Percentiles rank a stretch among this genome's conserved stretches.
phyloP scores from a whole-genome alignment of 2,888 invertebrate genomes.

The Spatulosminthurus flaviceps region DNA sequence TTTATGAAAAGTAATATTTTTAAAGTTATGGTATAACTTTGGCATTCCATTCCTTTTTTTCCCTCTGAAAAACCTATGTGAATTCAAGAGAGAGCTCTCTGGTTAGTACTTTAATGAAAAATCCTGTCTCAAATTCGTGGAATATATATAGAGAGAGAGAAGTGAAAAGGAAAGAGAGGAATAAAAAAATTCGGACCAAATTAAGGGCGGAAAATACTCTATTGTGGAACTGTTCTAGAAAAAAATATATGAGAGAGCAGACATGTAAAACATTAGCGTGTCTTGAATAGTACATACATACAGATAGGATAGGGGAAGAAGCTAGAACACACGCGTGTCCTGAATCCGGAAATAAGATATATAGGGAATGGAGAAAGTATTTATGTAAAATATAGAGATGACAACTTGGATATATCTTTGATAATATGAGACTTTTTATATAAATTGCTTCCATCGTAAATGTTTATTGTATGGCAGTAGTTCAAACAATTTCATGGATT shows the following conservation, averaged over 20 bases:
- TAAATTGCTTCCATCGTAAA: conserved; percentile 16
- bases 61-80: no score
- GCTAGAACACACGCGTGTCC: neutral
- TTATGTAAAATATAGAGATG: conserved; percentile 12
- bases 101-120: neutral
- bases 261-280: no score
- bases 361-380: conserved; percentile 2
- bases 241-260: neutral
- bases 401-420: neutral
- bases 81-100: no score
- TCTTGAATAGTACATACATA: no score
- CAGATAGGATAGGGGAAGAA: no score
- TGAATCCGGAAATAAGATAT: conserved; percentile 20
- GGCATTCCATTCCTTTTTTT: no score
- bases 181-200: conserved; percentile 12
- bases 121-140: neutral
- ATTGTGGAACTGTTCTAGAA: neutral
- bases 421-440: neutral
- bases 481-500: conserved; percentile 8
- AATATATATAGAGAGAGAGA: no score
- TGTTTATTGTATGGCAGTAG: conserved; percentile 23
- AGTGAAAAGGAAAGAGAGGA: neutral
- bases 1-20: no score
- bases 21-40: no score
- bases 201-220: neutral